These are phyloP conservation scores for Saccostrea echinata DNA, from an alignment of 1,140 invertebrate genomes.

Conservation along the genomic window DNA sequence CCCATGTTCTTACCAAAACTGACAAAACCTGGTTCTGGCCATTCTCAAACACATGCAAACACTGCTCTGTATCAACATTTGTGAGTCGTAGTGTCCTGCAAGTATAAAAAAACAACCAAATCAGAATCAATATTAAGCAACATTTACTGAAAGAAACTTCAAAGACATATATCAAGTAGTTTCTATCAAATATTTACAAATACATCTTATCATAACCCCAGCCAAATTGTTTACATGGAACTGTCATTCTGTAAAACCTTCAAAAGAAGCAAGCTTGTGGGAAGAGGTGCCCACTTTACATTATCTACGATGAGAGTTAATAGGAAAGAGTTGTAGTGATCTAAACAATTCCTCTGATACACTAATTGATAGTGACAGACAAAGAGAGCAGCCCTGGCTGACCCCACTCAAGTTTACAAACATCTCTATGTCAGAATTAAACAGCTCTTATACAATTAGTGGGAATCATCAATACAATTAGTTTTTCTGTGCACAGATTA, in stretches of 20 bases:
- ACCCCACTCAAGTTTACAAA: conserved; percentile 38
- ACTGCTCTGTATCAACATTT: conserved; percentile 64
- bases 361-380: conserved; percentile 34
- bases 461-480: conserved; percentile 27
- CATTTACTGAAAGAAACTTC: conserved; percentile 39
- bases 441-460: conserved; percentile 34
- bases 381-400: conserved; percentile 27
- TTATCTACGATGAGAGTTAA: conserved; percentile 19
- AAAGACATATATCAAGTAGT: conserved; percentile 37
- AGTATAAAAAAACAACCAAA: conserved; percentile 10
- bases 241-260: conserved; percentile 19
- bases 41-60: conserved; percentile 63
- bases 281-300: conserved; percentile 17
- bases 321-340: conserved; percentile 28
- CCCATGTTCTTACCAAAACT: conserved; percentile 62
- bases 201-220: conserved; percentile 36
- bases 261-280: not conserved
- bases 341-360: conserved; percentile 32
- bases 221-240: conserved; percentile 29
- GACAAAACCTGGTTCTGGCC: conserved; percentile 62
- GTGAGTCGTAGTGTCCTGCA: conserved; percentile 66
- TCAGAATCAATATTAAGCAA: conserved; percentile 34
- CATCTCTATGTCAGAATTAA: conserved; percentile 30
- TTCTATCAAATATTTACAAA: conserved; percentile 34
- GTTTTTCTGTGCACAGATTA: not conserved